Evolutionary conservation across 2,888 invertebrate genomes (phyloP).

Genomic region (Salticus scenicus): DNA sequence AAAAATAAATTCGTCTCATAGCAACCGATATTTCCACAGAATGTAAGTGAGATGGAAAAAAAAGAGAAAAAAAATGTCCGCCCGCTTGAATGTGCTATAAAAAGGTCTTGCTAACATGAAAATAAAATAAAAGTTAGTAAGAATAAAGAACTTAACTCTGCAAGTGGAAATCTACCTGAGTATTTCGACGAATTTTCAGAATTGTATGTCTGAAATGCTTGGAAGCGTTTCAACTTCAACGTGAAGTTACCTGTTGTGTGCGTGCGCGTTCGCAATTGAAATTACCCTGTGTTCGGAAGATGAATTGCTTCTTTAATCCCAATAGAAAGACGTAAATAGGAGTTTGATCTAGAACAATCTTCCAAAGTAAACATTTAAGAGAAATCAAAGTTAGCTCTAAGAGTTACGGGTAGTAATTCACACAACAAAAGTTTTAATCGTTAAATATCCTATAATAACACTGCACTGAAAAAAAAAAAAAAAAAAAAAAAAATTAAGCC

Average conservation of each 20-base stretch:
- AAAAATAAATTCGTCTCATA: slow-evolving; percentile 33
- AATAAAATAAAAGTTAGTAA: not conserved
- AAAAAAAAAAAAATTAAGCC: no score
- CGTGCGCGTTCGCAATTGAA: not conserved
- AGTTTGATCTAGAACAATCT: not conserved
- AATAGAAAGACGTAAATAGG: not conserved
- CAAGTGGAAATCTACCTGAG: slow-evolving; percentile 14
- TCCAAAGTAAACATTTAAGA: no score
- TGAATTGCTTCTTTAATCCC: not conserved
- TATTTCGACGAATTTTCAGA: slow-evolving; percentile 19
- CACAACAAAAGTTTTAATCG: no score
- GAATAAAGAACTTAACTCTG: not conserved
- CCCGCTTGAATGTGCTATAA: not conserved
- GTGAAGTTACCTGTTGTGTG: slow-evolving; percentile 14
- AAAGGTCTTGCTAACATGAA: not conserved
- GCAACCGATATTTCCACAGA: slow-evolving; percentile 8
- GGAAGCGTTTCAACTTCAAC: slow-evolving; percentile 29
- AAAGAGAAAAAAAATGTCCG: not conserved
- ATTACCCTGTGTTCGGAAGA: no score
- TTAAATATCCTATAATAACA: no score
- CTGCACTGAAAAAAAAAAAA: no score
- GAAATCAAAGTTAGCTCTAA: not conserved
- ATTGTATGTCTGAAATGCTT: slow-evolving; percentile 49
- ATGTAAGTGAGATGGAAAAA: not conserved
- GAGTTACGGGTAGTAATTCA: no score